Percentiles rank a stretch among this genome's conserved stretches.
phyloP scores from a whole-genome alignment of 2,113 vertebrate genomes.

The Sus scrofa region T2T-Sscrofa CM000817.6:69918501-69919000 shows the following conservation, averaged over 20 bases:
- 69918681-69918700: neutral
- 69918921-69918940: too few species aligned
- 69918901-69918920: neutral
- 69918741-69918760: neutral
- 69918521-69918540: neutral
- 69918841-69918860: accelerated
- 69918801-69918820: neutral
- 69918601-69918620: neutral
- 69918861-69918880: neutral
- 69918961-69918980: accelerated
- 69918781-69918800: accelerated
- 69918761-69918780: neutral
- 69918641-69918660: neutral
- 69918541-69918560: neutral
- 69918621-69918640: neutral
- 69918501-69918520: accelerated
- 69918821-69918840: neutral
- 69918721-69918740: accelerated
- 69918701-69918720: neutral
- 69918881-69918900: neutral
- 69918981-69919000: accelerated
- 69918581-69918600: neutral
- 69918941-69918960: accelerated
- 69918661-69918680: neutral
- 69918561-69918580: neutral